These are phyloP conservation scores for Apodemus sylvaticus DNA, from an alignment of 2,113 vertebrate species.

Conservation along the genomic window DNA sequence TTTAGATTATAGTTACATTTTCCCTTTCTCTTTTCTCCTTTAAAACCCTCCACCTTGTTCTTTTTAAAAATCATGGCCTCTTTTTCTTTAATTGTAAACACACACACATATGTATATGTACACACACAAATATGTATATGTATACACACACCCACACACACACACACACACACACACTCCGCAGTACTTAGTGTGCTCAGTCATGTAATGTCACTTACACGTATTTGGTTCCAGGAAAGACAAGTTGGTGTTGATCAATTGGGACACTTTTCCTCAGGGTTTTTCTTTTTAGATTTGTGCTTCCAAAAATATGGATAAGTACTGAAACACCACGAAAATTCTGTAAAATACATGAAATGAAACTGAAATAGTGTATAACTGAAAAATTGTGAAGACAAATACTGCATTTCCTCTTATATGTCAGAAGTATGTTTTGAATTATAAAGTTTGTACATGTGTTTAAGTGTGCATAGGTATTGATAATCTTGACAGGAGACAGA, in stretches of 20 bases:
- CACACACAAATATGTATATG: neutral
- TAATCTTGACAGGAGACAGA: neutral
- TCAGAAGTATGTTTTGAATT: neutral
- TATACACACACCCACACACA: accelerated
- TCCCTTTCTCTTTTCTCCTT: neutral
- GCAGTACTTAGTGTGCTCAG: neutral
- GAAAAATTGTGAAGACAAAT: neutral
- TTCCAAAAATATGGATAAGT: neutral
- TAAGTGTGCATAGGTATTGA: neutral
- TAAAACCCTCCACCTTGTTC: neutral
- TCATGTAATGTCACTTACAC: neutral
- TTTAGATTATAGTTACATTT: neutral
- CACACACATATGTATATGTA: no score
- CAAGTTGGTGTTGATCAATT: neutral
- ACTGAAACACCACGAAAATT: neutral
- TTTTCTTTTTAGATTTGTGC: neutral
- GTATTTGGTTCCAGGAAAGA: neutral
- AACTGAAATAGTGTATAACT: neutral
- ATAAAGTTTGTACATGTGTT: neutral
- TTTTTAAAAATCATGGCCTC: neutral
- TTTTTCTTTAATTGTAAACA: neutral
- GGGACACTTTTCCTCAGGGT: neutral
- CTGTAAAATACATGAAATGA: neutral
- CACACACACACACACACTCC: neutral
- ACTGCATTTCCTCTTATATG: neutral